These are phyloP conservation scores for Falco concolor DNA, from an alignment of 2,797 vertebrate species.

Conservation along the genomic window DNA sequence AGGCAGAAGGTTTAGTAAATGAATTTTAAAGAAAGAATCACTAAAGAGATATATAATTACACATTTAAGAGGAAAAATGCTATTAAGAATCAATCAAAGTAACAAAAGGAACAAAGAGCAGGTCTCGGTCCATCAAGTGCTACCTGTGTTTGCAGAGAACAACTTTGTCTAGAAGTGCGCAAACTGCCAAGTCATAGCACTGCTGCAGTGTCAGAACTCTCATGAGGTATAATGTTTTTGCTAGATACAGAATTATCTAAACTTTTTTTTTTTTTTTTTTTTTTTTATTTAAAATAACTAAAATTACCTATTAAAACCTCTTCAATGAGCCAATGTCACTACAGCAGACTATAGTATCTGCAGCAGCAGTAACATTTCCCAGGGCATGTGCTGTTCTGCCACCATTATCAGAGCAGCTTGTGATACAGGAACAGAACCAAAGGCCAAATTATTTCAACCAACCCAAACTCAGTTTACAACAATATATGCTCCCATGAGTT, in stretches of 20 bases:
- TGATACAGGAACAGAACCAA: not conserved
- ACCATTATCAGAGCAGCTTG: accelerated
- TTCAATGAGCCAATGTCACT: not conserved
- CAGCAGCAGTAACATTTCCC: not conserved
- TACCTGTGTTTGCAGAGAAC: not conserved
- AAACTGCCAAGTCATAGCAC: not conserved
- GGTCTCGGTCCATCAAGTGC: not conserved
- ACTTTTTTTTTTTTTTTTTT: not conserved
- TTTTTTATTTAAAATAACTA: not conserved
- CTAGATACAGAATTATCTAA: not conserved
- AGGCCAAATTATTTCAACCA: not conserved
- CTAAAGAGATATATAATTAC: not conserved
- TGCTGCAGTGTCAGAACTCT: not conserved
- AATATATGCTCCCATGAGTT: not conserved
- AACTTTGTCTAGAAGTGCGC: not conserved
- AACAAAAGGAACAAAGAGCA: not conserved
- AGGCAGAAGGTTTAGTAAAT: not conserved
- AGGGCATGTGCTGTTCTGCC: not conserved
- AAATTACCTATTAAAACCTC: not conserved
- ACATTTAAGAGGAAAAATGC: not conserved
- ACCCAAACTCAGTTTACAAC: not conserved
- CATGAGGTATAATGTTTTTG: not conserved
- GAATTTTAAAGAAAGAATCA: not conserved
- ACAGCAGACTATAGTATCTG: not conserved
- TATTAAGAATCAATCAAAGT: not conserved